These are phyloP conservation scores for Ophioninae sp. DNA, from an alignment of 2,888 invertebrate species.

Conservation along the genomic window DNA sequence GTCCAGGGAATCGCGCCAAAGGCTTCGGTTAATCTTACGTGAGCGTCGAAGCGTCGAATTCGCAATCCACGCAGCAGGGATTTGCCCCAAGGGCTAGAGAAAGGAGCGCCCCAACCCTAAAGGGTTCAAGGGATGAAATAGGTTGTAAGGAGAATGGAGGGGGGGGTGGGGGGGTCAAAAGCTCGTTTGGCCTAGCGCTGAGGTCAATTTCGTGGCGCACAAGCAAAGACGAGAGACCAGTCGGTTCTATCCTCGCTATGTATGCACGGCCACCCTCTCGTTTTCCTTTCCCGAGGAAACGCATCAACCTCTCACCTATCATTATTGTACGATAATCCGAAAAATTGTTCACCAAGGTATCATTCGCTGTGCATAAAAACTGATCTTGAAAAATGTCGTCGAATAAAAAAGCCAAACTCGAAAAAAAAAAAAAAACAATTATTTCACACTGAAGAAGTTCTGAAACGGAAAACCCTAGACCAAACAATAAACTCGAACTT, in stretches of 20 bases:
- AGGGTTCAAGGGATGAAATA: constrained; percentile 59
- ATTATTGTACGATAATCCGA: no score
- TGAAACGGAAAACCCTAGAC: no score
- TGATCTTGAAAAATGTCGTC: no score
- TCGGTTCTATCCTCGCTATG: constrained; percentile 25
- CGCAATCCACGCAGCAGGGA: constrained; percentile 73
- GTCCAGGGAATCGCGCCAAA: constrained; percentile 45
- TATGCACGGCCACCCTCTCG: constrained; percentile 13
- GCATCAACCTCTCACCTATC: no score
- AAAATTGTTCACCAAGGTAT: no score
- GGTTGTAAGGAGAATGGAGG: constrained; percentile 46
- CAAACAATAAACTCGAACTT: no score
- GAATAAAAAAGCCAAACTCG: no score
- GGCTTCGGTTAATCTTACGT: constrained; percentile 74
- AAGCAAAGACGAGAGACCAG: constrained; percentile 49
- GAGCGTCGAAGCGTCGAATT: constrained; percentile 72
- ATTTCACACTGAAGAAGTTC: no score
- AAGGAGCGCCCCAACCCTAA: constrained; percentile 59
- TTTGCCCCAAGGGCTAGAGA: constrained; percentile 58
- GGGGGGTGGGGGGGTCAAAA: constrained; percentile 68
- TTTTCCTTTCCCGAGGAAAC: constrained; percentile 16
- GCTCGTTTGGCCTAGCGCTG: constrained; percentile 64
- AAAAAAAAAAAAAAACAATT: no score
- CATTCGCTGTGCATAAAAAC: no score
- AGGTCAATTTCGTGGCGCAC: constrained; percentile 70